Evolutionary conservation across 2,797 vertebrate genomes (phyloP).

Genomic region (Hippocampus kuda): DNA sequence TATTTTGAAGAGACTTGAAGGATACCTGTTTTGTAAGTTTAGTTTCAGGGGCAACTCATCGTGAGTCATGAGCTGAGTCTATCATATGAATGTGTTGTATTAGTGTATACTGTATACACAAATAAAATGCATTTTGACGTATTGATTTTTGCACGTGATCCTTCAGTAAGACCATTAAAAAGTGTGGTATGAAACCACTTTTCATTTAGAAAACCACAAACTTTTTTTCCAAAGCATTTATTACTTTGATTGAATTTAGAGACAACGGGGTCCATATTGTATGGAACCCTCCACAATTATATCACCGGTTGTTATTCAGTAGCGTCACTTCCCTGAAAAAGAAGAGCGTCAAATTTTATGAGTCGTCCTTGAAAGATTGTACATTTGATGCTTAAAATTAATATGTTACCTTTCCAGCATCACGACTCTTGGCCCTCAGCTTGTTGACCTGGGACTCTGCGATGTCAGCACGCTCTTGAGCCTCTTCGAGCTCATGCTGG

Average conservation of each 20-base stretch:
- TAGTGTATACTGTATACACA: no score
- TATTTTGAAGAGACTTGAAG: no score
- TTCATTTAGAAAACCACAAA: neutral
- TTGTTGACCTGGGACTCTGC: conserved; percentile 62
- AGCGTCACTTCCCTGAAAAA: conserved; percentile 46
- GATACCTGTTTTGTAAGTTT: no score
- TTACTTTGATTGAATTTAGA: conserved; percentile 40
- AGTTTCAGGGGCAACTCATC: no score
- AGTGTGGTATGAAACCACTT: neutral
- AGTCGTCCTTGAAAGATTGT: neutral
- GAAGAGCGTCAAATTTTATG: neutral
- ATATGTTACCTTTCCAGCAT: conserved; percentile 41
- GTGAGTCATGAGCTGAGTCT: no score
- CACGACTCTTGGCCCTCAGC: conserved; percentile 45
- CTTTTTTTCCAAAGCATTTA: neutral
- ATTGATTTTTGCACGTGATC: neutral
- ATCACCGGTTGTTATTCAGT: conserved; percentile 37
- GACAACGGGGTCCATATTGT: conserved; percentile 31
- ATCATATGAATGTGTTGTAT: no score
- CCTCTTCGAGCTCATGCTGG: conserved; percentile 66
- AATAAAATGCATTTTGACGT: neutral
- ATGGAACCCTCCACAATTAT: conserved; percentile 21
- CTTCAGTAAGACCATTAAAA: neutral
- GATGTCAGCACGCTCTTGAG: conserved; percentile 72
- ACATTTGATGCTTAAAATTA: neutral